Evolutionary conservation across 1,140 invertebrate genomes (phyloP), one percentile per base, ranked within the genome.

Genomic region (Thaumatotibia leucotreta): DNA sequence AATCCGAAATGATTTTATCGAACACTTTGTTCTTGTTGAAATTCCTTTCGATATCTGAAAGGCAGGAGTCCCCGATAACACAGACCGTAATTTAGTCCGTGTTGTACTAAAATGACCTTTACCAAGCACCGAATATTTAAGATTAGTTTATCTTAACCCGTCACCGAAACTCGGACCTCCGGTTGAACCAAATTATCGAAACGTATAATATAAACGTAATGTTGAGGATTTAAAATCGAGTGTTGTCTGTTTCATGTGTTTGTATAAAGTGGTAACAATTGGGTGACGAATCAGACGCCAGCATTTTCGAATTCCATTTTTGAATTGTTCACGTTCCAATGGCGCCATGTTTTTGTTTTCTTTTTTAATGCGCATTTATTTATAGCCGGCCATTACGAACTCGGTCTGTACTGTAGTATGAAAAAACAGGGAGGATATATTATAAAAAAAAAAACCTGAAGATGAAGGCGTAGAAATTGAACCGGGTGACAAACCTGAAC

Each of bases 141-240:
- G 82, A 86, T 86, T 80, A 81, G 65, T 58, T 74, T 83, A 86
- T 86, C 84, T 80, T 65, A 74, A 83, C 74, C 77, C 73, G 77
- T 80, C 83, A 75, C 70, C 61, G 52, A 45, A 63, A 52, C 68
- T 52, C 75, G 79, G 80, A 82, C 79, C 77, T 83, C 76, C 75
- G 64, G 50, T 50, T 63, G 61, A 65, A 62, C 69, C 50, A 61
- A 67, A 58, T 29, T 20, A 65, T 20, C 35, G 9, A 22, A 17
- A 35, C 27, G 33, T 9, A 1, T 32, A 22, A 11, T 14, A 1
- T 39, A 61, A 73, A 52, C 68, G 61, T 68, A 81, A 75, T 69
- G 10, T 8, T 4, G 24, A 14, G n/a, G 17, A 24, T 17, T 64
- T 73, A 82, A 69, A 68, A 73, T 70, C 45, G 11, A 77, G 63